Percentiles rank a stretch among this genome's conserved stretches.
Evolutionary conservation across 2,888 invertebrate species (phyloP).

Genomic region (Apodemia duryi): DNA sequence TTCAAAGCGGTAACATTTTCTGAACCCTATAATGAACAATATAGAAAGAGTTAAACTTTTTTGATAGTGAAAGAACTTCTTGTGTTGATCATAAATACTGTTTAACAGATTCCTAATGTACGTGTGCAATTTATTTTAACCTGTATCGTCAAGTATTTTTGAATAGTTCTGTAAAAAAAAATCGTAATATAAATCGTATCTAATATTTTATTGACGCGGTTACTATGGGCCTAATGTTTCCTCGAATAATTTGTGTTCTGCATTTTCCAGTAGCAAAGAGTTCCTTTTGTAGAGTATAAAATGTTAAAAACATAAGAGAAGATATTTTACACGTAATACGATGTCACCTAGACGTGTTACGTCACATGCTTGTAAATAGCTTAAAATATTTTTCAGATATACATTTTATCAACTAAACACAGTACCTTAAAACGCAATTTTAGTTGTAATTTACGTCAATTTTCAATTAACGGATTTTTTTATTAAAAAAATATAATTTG

Average conservation of each 20-base stretch:
- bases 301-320: conserved; percentile 22
- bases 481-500: conserved; percentile 26
- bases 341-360: conserved; percentile 28
- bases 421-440: conserved; percentile 28
- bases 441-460: conserved; percentile 37
- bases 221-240: conserved; percentile 23
- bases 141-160: conserved; percentile 4
- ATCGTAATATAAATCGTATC: conserved; percentile 31
- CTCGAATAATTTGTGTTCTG: conserved; percentile 16
- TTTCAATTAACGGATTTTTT: conserved; percentile 33
- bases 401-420: conserved; percentile 21
- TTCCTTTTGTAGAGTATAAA: conserved; percentile 25
- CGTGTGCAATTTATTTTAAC: neutral
- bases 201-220: conserved; percentile 20
- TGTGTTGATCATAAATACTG: neutral
- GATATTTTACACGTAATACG: conserved; percentile 26
- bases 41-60: neutral
- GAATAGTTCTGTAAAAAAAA: neutral
- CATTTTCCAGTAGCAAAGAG: conserved; percentile 22
- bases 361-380: conserved; percentile 41
- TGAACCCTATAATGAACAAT: neutral
- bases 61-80: neutral
- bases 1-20: neutral
- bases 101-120: neutral
- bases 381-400: conserved; percentile 25